Conservation (phyloP, 1,140 invertebrate species). For the Macrocentrus cingulum region DNA sequence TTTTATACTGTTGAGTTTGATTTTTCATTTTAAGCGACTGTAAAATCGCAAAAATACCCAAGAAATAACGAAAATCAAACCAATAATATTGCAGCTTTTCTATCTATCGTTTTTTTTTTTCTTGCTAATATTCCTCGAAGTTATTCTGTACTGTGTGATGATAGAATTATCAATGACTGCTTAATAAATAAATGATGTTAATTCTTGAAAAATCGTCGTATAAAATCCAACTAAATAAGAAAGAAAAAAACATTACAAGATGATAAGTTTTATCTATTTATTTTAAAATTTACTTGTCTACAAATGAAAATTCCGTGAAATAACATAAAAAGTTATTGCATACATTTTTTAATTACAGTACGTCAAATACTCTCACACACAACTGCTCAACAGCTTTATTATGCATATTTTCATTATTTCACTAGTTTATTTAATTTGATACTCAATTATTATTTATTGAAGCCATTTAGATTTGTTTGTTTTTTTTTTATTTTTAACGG, state of each 20-base stretch:
- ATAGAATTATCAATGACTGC: slow-evolving; percentile 42
- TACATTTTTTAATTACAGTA: too few species aligned
- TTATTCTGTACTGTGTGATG: slow-evolving; percentile 39
- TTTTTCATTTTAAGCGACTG: slow-evolving; percentile 21
- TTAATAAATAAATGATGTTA: slow-evolving; percentile 46
- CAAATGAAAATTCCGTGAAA: too few species aligned
- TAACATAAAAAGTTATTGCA: too few species aligned
- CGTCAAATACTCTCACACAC: too few species aligned
- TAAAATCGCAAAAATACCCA: slow-evolving; percentile 24
- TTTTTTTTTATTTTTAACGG: too few species aligned
- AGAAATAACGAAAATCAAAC: slow-evolving; percentile 12
- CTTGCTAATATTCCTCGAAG: slow-evolving; percentile 21
- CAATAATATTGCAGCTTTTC: slow-evolving; percentile 31
- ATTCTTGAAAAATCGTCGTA: slow-evolving; percentile 23
- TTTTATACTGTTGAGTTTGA: slow-evolving; percentile 39
- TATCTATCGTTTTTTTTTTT: slow-evolving; percentile 26
- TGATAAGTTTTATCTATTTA: too few species aligned
- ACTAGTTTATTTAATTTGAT: too few species aligned
- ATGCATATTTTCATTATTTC: too few species aligned
- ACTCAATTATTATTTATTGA: too few species aligned
- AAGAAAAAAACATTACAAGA: slow-evolving; percentile 33
- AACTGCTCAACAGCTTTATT: too few species aligned
- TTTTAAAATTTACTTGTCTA: too few species aligned
- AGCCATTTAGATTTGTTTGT: too few species aligned
- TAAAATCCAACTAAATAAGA: slow-evolving; percentile 21